Conservation (phyloP, 1,140 invertebrate genomes). For the Drosophila leontia region DNA sequence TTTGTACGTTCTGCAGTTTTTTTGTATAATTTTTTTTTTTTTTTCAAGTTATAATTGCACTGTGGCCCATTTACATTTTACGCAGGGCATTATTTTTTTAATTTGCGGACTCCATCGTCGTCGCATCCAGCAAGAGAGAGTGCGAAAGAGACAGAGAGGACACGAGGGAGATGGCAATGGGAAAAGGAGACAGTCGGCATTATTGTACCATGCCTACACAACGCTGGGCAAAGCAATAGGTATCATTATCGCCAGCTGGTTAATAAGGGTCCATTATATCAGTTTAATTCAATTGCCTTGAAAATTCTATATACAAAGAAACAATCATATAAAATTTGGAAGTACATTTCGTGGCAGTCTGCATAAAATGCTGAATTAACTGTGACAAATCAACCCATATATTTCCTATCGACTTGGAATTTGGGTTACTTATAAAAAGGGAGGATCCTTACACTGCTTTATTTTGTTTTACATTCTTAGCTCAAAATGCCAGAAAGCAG, state of each 20-base stretch:
- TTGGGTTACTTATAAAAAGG: not conserved
- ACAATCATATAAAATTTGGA: not conserved
- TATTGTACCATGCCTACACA: slow-evolving; percentile 4
- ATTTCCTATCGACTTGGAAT: not conserved
- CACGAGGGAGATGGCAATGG: not conserved
- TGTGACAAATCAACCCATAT: slow-evolving; percentile 5
- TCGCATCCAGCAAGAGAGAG: not conserved
- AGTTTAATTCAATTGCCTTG: slow-evolving; percentile 6
- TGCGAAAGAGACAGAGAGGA: not conserved
- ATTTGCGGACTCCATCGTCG: slow-evolving; percentile 49
- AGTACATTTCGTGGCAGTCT: too few species aligned
- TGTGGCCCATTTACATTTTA: slow-evolving; percentile 77
- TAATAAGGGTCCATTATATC: not conserved
- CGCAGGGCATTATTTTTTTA: slow-evolving; percentile 58
- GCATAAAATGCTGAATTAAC: not conserved
- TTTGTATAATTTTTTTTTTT: not conserved
- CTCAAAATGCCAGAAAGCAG: too few species aligned
- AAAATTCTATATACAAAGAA: not conserved
- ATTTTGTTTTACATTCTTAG: too few species aligned
- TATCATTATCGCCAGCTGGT: not conserved
- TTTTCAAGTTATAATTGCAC: slow-evolving; percentile 70
- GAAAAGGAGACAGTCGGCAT: slow-evolving; percentile 11
- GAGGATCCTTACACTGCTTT: not conserved
- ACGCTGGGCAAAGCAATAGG: not conserved
- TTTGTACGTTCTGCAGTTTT: slow-evolving; percentile 72